Conservation (phyloP, 1,140 invertebrate species). For the Leptinotarsa undecemlineata region DNA sequence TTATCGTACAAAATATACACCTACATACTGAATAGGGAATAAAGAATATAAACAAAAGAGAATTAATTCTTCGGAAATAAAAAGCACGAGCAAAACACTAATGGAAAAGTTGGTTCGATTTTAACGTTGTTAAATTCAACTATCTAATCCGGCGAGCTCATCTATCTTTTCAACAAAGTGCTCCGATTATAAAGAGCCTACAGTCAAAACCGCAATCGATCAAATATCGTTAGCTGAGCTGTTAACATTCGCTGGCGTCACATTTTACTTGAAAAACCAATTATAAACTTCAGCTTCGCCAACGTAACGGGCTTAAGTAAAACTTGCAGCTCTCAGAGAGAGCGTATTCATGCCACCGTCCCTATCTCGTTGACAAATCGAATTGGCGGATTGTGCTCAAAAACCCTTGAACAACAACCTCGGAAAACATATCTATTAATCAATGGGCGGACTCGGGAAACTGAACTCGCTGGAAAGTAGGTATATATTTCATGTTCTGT, state of each 20-base stretch:
- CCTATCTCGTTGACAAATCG: background rate
- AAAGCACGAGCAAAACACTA: no score
- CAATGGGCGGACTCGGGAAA: background rate
- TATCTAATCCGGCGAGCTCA: no score
- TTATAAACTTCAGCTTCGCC: background rate
- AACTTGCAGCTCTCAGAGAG: background rate
- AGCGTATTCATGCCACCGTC: background rate
- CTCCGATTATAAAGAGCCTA: background rate
- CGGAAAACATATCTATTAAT: slow-evolving; percentile 8
- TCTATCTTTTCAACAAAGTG: no score
- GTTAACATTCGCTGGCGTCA: background rate
- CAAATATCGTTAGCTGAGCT: background rate
- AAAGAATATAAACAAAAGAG: no score
- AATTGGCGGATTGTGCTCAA: background rate
- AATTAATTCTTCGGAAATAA: no score
- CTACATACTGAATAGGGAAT: no score
- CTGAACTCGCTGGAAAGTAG: slow-evolving; percentile 1
- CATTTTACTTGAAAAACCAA: background rate
- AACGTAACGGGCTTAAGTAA: slow-evolving; percentile 4
- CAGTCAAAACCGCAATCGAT: background rate
- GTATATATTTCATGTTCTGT: background rate
- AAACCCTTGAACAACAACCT: slow-evolving; percentile 1
- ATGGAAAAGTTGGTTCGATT: no score
- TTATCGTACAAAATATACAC: no score
- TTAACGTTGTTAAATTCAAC: no score